phyloP scores from a whole-genome alignment of 2,113 vertebrate genomes.

The Nansenia antarctica region DNA sequence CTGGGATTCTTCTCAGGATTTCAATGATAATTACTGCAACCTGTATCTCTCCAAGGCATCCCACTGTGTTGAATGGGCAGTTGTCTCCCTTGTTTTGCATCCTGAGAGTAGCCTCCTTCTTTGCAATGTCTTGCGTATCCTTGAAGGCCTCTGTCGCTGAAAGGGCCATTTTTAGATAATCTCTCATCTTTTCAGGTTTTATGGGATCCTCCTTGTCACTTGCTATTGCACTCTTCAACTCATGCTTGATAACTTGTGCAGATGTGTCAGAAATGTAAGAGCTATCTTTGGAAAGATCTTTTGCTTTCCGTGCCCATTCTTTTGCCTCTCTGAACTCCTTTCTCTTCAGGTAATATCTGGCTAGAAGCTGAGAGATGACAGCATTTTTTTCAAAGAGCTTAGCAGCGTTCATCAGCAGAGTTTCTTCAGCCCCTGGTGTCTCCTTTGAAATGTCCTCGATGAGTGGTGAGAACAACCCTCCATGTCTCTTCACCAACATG shows the following conservation, averaged over 20 bases:
- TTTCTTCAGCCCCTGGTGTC: slow-evolving; percentile 43
- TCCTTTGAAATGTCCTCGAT: slow-evolving; percentile 73
- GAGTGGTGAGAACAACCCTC: slow-evolving; percentile 79
- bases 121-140: slow-evolving; percentile 76
- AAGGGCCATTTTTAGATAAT: slow-evolving; percentile 67
- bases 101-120: slow-evolving; percentile 50
- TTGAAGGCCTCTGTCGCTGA: slow-evolving; percentile 75
- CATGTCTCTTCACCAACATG: slow-evolving; percentile 76
- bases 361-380: slow-evolving; percentile 79
- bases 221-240: slow-evolving; percentile 66
- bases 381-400: slow-evolving; percentile 72
- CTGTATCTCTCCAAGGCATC: slow-evolving; percentile 81
- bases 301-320: slow-evolving; percentile 70
- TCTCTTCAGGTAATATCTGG: slow-evolving; percentile 82
- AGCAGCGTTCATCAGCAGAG: slow-evolving; percentile 69
- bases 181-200: slow-evolving; percentile 43
- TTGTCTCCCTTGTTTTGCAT: slow-evolving; percentile 55
- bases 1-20: slow-evolving; percentile 62
- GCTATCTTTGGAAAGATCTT: slow-evolving; percentile 60
- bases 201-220: slow-evolving; percentile 39
- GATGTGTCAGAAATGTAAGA: slow-evolving; percentile 82
- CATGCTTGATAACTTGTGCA: slow-evolving; percentile 81
- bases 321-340: slow-evolving; percentile 74
- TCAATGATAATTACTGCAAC: slow-evolving; percentile 72
- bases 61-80: slow-evolving; percentile 74